Evolutionary conservation across 1,140 invertebrate genomes (phyloP).

Genomic region (Drosophila carrolli): DNA sequence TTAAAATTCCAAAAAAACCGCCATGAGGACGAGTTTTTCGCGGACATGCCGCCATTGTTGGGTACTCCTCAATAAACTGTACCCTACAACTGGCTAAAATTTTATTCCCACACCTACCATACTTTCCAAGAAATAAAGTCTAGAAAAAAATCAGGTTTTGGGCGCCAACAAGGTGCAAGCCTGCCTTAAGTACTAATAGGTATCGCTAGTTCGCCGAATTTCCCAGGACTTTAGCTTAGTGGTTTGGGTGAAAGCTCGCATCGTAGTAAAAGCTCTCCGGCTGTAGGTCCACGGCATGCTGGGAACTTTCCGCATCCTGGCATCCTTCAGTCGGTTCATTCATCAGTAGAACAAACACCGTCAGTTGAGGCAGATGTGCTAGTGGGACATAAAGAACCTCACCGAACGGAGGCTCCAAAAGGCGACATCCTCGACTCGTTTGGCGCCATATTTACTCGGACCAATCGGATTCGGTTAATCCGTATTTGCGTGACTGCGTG

Average conservation of each 20-base stretch:
- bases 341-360: constrained; percentile 74
- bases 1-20: no score
- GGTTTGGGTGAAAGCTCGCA: constrained; percentile 33
- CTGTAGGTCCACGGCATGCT: constrained; percentile 51
- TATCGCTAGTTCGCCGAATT: neutral
- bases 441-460: constrained; percentile 73
- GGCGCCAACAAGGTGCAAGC: no score
- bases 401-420: constrained; percentile 19
- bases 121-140: no score
- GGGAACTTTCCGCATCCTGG: constrained; percentile 67
- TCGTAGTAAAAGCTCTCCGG: constrained; percentile 57
- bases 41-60: no score
- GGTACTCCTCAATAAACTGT: no score
- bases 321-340: constrained; percentile 66
- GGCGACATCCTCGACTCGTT: constrained; percentile 53
- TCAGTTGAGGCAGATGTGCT: constrained; percentile 58
- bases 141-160: no score
- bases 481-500: constrained; percentile 26
- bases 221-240: neutral
- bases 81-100: no score
- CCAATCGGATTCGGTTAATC: constrained; percentile 36
- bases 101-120: no score
- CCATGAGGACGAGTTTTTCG: no score
- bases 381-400: constrained; percentile 30
- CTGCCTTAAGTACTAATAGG: neutral